Evolutionary conservation across 2,888 invertebrate species (phyloP).

Genomic region (Xanthorhoe designata): DNA sequence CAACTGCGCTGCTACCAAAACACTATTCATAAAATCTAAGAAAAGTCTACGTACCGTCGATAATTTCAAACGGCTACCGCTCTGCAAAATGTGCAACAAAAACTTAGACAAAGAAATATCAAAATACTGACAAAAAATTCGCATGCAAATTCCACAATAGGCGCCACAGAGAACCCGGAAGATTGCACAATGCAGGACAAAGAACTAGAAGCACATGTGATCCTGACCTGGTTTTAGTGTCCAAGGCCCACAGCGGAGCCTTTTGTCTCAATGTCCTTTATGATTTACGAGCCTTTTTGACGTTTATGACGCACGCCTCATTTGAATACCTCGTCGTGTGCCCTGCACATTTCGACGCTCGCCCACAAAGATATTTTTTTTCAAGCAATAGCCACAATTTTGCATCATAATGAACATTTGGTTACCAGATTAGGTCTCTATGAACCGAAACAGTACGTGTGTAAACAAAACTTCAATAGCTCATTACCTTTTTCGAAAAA

Average conservation of each 20-base stretch:
- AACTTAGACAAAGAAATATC: constrained; percentile 55
- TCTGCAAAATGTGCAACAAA: constrained; percentile 43
- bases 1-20: neutral
- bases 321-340: constrained; percentile 80
- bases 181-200: constrained; percentile 77
- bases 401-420: constrained; percentile 83
- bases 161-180: constrained; percentile 72
- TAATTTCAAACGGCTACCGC: constrained; percentile 27
- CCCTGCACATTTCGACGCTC: constrained; percentile 79
- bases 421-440: constrained; percentile 82
- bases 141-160: constrained; percentile 72
- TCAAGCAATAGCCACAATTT: constrained; percentile 62
- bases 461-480: constrained; percentile 68
- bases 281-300: constrained; percentile 84
- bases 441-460: constrained; percentile 67
- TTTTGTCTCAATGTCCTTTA: constrained; percentile 75
- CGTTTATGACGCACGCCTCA: constrained; percentile 81
- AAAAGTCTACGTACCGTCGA: constrained; percentile 1
- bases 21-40: neutral
- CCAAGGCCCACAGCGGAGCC: constrained; percentile 69
- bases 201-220: constrained; percentile 78
- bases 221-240: constrained; percentile 80
- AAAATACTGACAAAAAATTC: constrained; percentile 70
- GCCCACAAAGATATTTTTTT: constrained; percentile 73
- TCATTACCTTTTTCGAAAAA: constrained; percentile 63